Evolutionary conservation across 2,888 invertebrate genomes (phyloP).

Genomic region (Patella pellucida): DNA sequence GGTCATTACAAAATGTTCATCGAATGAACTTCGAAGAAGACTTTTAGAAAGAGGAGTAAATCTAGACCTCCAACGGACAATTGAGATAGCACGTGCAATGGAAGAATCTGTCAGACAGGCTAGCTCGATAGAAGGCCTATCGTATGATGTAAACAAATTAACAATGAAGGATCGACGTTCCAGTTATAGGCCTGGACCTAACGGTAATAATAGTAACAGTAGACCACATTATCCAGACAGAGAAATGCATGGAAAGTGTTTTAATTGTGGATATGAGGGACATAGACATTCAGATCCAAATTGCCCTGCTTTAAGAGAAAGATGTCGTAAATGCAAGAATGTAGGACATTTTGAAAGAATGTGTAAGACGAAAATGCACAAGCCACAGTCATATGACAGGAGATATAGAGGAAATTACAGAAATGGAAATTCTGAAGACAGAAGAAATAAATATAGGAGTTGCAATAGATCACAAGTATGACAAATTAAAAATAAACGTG

Average conservation of each 20-base stretch:
- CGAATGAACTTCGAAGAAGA: neutral
- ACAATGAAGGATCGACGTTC: too few relatives aligned
- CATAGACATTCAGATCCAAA: neutral
- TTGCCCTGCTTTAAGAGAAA: neutral
- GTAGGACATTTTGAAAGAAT: neutral
- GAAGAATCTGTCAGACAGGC: conserved; percentile 5
- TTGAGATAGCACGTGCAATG: neutral
- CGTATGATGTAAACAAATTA: neutral
- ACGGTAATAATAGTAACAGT: too few relatives aligned
- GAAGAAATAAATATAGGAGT: too few relatives aligned
- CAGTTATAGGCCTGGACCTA: too few relatives aligned
- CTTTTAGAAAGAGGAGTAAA: too few relatives aligned
- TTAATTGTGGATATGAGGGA: neutral
- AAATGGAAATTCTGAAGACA: too few relatives aligned
- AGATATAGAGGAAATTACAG: too few relatives aligned
- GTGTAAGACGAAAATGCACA: neutral
- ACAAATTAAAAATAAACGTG: too few relatives aligned
- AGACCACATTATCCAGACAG: neutral
- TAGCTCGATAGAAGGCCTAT: neutral
- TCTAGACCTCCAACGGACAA: too few relatives aligned
- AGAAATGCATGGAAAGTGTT: neutral
- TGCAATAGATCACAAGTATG: too few relatives aligned
- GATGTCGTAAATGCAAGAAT: neutral
- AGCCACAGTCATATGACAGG: too few relatives aligned
- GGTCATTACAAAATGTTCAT: neutral